Conservation (phyloP, 1,140 invertebrate species). For the Lerema accius region DNA sequence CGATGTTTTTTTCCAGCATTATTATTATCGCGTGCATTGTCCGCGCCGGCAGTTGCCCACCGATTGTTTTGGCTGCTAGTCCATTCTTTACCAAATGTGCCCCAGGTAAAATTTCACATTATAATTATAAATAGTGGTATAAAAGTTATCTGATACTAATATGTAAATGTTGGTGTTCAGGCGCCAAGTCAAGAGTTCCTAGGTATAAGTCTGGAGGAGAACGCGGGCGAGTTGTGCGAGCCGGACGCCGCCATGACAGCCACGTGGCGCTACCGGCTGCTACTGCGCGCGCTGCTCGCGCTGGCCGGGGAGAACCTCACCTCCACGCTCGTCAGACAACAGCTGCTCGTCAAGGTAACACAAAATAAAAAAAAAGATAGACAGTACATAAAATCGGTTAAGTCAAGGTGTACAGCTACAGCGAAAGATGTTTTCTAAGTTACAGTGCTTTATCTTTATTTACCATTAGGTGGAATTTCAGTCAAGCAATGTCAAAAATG, state of each 20-base stretch:
- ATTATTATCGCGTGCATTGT: conserved; percentile 91
- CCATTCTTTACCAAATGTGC: conserved; percentile 83
- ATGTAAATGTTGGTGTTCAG: too few species aligned
- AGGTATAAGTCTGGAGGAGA: conserved; percentile 72
- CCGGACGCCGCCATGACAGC: conserved; percentile 72
- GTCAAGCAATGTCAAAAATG: too few species aligned
- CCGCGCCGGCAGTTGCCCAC: conserved; percentile 95
- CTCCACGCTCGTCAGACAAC: conserved; percentile 92
- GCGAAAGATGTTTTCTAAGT: too few species aligned
- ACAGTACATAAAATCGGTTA: too few species aligned
- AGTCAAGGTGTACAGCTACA: too few species aligned
- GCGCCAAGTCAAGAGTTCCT: conserved; percentile 73
- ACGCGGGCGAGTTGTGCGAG: conserved; percentile 46
- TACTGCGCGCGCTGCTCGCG: conserved; percentile 93
- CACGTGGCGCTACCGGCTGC: conserved; percentile 91
- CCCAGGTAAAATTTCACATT: conserved; percentile 61
- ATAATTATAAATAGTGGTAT: too few species aligned
- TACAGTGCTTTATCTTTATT: too few species aligned
- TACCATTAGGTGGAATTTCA: too few species aligned
- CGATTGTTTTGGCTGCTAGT: conserved; percentile 96
- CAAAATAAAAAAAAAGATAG: too few species aligned
- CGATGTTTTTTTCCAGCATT: conserved; percentile 85
- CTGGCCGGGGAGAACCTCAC: conserved; percentile 93
- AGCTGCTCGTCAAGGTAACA: conserved; percentile 90
- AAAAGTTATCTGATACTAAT: too few species aligned